A percentile compares a stretch with the other conserved stretches of the same genome.
Evolutionary conservation across 1,140 invertebrate species (phyloP).

Genomic region (Nautilus pompilius): DNA sequence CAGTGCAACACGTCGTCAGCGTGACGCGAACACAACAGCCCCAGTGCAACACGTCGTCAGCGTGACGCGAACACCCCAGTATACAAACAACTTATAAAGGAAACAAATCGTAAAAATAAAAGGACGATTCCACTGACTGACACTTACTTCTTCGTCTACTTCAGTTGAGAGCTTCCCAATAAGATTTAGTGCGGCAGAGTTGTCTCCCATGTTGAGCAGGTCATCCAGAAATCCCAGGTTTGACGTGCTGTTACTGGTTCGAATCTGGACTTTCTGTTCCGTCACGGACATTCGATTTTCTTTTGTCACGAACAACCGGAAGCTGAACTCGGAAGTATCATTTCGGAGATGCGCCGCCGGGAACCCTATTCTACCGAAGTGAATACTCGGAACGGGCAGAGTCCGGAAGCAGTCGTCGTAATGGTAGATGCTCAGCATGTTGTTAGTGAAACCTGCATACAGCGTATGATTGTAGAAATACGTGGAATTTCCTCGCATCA

Average conservation of each 20-base stretch:
- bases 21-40: too few relatives aligned
- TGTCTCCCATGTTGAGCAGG: constrained; percentile 25
- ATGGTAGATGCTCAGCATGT: constrained; percentile 33
- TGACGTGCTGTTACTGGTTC: constrained; percentile 22
- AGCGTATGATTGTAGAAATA: constrained; percentile 22
- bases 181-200: too few relatives aligned
- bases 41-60: too few relatives aligned
- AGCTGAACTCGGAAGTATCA: constrained; percentile 23
- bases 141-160: too few relatives aligned
- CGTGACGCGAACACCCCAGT: too few relatives aligned
- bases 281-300: constrained; percentile 21
- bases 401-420: constrained; percentile 22
- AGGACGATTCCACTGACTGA: too few relatives aligned
- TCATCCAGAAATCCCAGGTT: too few relatives aligned
- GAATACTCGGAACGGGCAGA: constrained; percentile 20
- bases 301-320: constrained; percentile 37
- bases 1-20: too few relatives aligned
- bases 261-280: constrained; percentile 22
- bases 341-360: constrained; percentile 28
- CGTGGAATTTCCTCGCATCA: constrained; percentile 15
- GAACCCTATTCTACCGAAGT: constrained; percentile 31
- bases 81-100: too few relatives aligned
- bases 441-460: constrained; percentile 26
- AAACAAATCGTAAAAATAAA: too few relatives aligned
- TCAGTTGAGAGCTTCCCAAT: too few relatives aligned